phyloP scores from a whole-genome alignment of 2,888 invertebrate species.

The Harmothoe impar region DNA sequence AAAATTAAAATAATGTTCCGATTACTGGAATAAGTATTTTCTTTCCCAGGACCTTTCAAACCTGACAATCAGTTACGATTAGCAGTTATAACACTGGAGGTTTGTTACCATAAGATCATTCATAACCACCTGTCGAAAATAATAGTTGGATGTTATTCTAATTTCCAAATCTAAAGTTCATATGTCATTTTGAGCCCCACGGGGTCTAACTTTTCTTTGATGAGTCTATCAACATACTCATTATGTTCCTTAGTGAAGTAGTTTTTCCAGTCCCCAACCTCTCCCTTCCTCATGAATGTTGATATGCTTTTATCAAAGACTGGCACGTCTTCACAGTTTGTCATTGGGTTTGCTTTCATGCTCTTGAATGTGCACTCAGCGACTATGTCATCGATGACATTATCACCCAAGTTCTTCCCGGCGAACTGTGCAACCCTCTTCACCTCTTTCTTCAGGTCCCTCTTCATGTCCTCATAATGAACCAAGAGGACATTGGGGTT shows the following conservation, averaged over 20 bases:
- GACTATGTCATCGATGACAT: conserved; percentile 72
- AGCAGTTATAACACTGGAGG: too few species aligned
- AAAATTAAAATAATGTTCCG: too few species aligned
- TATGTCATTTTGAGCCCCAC: conserved; percentile 23
- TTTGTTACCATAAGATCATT: too few species aligned
- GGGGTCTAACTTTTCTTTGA: neutral
- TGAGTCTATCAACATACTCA: neutral
- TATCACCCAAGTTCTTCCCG: conserved; percentile 73
- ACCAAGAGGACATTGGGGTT: conserved; percentile 63
- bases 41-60: too few species aligned
- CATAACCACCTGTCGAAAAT: too few species aligned
- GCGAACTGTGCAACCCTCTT: conserved; percentile 89
- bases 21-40: too few species aligned
- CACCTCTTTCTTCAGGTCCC: conserved; percentile 15
- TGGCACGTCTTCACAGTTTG: conserved; percentile 4
- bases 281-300: neutral
- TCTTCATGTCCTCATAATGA: conserved; percentile 66
- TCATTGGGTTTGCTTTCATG: conserved; percentile 76
- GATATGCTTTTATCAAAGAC: neutral
- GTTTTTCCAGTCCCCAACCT: conserved; percentile 1
- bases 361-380: conserved; percentile 76
- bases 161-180: neutral
- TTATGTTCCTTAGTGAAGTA: neutral
- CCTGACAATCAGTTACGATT: too few species aligned
- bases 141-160: too few species aligned